Conservation (phyloP, 2,888 invertebrate genomes). For the Electrophaes corylata region DNA sequence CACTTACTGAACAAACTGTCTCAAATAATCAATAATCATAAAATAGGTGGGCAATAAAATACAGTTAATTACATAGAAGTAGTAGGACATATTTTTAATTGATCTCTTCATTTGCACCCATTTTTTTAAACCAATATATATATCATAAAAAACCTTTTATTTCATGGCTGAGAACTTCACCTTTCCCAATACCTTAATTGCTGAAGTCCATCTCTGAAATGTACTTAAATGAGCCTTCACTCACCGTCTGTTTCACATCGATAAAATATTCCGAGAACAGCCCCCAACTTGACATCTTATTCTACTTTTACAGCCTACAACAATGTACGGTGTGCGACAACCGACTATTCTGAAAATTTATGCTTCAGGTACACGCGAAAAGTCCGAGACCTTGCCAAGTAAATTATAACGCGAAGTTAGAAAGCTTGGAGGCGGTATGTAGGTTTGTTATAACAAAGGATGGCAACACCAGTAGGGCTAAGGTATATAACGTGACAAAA, state of each 20-base stretch:
- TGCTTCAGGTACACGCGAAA: slow-evolving; percentile 47
- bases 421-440: slow-evolving; percentile 37
- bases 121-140: neutral
- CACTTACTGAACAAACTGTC: too few relatives aligned
- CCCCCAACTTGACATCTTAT: slow-evolving; percentile 51
- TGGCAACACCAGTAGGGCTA: too few relatives aligned
- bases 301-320: slow-evolving; percentile 59
- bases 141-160: neutral
- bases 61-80: too few relatives aligned
- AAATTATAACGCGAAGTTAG: slow-evolving; percentile 44
- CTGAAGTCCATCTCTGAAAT: slow-evolving; percentile 19
- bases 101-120: too few relatives aligned
- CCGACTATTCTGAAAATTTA: slow-evolving; percentile 62
- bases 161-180: too few relatives aligned
- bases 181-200: neutral
- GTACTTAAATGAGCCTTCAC: slow-evolving; percentile 45
- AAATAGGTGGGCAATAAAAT: too few relatives aligned
- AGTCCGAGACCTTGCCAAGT: slow-evolving; percentile 38
- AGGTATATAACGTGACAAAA: too few relatives aligned
- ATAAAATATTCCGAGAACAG: slow-evolving; percentile 48
- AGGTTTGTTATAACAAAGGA: neutral
- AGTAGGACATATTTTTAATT: too few relatives aligned
- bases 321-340: slow-evolving; percentile 54
- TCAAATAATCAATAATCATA: too few relatives aligned
- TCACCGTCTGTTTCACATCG: slow-evolving; percentile 49